phyloP scores from a whole-genome alignment of 2,888 invertebrate genomes.

The Trachelus stipa region DNA sequence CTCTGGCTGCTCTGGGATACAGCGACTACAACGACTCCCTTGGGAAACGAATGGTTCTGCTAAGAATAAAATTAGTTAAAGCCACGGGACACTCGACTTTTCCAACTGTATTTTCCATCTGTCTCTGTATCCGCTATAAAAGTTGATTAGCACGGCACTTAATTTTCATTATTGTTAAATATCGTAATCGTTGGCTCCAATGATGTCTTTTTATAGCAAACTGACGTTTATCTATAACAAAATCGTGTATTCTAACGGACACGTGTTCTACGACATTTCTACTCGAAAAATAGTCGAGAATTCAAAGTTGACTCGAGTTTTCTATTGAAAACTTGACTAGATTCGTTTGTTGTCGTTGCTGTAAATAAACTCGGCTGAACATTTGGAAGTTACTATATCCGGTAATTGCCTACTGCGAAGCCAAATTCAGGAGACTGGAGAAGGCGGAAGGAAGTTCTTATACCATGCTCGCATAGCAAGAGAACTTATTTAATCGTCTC shows the following conservation, averaged over 20 bases:
- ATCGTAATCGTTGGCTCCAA: neutral
- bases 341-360: neutral
- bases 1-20: neutral
- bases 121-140: neutral
- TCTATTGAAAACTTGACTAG: neutral
- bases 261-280: no score
- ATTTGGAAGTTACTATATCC: neutral
- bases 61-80: constrained; percentile 8
- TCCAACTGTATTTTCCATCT: neutral
- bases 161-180: neutral
- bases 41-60: constrained; percentile 2
- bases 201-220: neutral
- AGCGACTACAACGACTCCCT: constrained; percentile 2
- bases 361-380: neutral
- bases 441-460: neutral
- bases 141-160: neutral
- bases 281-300: neutral
- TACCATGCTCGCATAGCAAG: neutral
- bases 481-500: neutral
- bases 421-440: neutral
- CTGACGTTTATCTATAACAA: neutral
- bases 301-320: neutral
- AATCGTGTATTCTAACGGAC: neutral
- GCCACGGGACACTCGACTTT: neutral
- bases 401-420: neutral